Evolutionary conservation across 2,113 vertebrate genomes (phyloP).

Genomic region (Gorsachius goisagi): DNA sequence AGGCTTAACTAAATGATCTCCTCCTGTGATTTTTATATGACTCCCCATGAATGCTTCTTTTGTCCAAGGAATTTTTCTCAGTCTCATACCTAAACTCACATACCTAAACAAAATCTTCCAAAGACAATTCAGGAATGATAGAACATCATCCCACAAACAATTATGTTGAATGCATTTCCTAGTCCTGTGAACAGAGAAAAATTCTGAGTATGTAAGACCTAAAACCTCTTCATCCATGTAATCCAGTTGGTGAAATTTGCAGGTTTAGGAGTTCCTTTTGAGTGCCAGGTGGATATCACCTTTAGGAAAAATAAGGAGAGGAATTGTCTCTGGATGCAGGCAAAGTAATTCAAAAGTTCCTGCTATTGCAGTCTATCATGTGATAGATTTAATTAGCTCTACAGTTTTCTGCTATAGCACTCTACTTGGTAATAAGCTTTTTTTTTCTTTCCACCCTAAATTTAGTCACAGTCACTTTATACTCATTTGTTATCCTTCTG

Average conservation of each 20-base stretch:
- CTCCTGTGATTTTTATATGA: not conserved
- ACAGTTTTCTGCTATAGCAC: not conserved
- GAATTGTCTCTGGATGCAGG: not conserved
- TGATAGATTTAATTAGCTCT: not conserved
- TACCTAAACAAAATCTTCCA: not conserved
- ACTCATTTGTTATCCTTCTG: not conserved
- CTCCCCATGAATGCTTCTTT: not conserved
- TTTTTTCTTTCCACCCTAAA: not conserved
- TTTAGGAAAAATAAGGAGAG: not conserved
- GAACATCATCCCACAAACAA: not conserved
- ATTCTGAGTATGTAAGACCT: not conserved
- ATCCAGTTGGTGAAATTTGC: not conserved
- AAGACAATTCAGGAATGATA: not conserved
- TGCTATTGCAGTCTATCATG: not conserved
- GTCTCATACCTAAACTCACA: not conserved
- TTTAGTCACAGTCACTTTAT: not conserved
- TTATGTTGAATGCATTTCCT: not conserved
- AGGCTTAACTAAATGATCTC: not conserved
- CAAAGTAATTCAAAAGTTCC: not conserved
- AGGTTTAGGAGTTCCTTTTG: not conserved
- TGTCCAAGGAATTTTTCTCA: not conserved
- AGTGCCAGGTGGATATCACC: not conserved
- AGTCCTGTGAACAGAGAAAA: not conserved
- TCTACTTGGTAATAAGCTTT: not conserved
- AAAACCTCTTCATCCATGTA: not conserved